Conservation (phyloP, 2,888 invertebrate genomes). For the Andrena camellia region DNA sequence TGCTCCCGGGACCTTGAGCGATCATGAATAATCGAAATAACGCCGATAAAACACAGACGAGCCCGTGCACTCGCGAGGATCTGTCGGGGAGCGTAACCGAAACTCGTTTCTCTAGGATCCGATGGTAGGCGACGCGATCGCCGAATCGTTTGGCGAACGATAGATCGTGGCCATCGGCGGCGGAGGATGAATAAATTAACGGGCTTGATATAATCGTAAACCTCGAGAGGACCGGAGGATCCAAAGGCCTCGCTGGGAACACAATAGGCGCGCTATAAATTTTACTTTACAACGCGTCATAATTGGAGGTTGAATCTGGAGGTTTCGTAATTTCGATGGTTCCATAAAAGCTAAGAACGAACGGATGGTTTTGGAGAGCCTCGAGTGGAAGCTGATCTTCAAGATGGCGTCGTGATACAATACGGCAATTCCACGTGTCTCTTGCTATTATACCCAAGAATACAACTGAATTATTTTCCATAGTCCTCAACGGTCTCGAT, state of each 20-base stretch:
- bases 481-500: not conserved
- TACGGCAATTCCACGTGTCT: not conserved
- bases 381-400: not conserved
- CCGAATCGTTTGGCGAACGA: constrained; percentile 30
- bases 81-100: constrained; percentile 29
- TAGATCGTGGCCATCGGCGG: constrained; percentile 31
- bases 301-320: constrained; percentile 27
- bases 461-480: not conserved
- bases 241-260: constrained; percentile 26
- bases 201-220: constrained; percentile 54
- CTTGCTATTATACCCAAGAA: not conserved
- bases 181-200: constrained; percentile 50
- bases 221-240: constrained; percentile 26
- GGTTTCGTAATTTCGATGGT: constrained; percentile 38
- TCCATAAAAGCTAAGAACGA: constrained; percentile 11
- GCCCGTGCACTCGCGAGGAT: constrained; percentile 53
- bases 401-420: not conserved
- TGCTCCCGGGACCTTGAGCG: constrained; percentile 53
- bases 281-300: constrained; percentile 42
- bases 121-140: constrained; percentile 39
- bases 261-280: constrained; percentile 56
- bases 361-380: not conserved
- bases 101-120: constrained; percentile 59
- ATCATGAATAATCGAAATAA: constrained; percentile 72
- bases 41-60: constrained; percentile 59